Percentiles rank a stretch among this genome's conserved stretches.
Evolutionary conservation across 2,113 vertebrate species (phyloP).

Genomic region (Patagioenas fasciata): DNA sequence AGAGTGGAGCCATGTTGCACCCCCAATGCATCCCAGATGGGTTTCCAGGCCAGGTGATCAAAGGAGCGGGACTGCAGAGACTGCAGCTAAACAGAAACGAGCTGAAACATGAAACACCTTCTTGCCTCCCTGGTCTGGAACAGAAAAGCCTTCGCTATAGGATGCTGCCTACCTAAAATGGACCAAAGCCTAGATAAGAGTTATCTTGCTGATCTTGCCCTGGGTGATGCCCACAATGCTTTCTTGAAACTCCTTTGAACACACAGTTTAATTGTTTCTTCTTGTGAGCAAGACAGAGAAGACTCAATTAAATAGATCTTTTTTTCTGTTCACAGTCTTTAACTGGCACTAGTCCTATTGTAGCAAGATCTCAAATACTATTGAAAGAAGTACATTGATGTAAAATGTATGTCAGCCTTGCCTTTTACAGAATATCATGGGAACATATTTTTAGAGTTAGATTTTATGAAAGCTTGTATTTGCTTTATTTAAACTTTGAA

Average conservation of each 20-base stretch:
- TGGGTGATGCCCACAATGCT: neutral
- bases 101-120: neutral
- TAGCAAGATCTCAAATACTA: neutral
- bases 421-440: neutral
- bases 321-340: neutral
- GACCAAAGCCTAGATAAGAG: neutral
- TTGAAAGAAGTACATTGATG: neutral
- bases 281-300: neutral
- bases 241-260: neutral
- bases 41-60: neutral
- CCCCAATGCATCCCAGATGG: rapidly evolving
- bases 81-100: neutral
- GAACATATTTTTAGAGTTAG: neutral
- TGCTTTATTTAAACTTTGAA: neutral
- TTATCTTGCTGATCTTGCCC: neutral
- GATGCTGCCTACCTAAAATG: neutral
- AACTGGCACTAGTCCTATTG: neutral
- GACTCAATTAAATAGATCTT: neutral
- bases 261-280: neutral
- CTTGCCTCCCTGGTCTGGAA: neutral
- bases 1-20: rapidly evolving
- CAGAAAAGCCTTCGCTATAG: neutral
- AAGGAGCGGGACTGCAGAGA: neutral
- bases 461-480: neutral
- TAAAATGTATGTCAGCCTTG: neutral